These are phyloP conservation scores for Trididemnum nubilum DNA, from an alignment of 23 tunicate genomes.

Conservation along the genomic window DNA sequence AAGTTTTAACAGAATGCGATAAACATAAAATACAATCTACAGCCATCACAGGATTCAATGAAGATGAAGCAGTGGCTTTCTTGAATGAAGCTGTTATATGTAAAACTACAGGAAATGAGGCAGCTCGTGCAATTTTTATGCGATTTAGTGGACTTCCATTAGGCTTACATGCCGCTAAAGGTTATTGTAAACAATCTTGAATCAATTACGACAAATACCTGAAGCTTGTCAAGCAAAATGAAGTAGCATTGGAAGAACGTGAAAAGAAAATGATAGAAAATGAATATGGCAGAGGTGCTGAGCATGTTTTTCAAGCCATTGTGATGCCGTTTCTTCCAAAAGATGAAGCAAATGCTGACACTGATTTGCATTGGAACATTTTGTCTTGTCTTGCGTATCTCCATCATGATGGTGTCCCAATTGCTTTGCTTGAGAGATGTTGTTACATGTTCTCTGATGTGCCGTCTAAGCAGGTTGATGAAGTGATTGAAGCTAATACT, in stretches of 20 bases:
- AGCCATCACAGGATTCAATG: not conserved
- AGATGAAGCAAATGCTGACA: not conserved
- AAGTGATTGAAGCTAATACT: slow-evolving; percentile 16
- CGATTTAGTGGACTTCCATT: slow-evolving; percentile 37
- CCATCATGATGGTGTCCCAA: not conserved
- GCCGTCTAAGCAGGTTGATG: not conserved
- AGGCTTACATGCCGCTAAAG: slow-evolving; percentile 25
- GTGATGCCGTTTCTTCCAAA: slow-evolving; percentile 27
- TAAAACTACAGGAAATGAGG: not conserved
- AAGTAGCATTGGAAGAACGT: not conserved
- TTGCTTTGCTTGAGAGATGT: not conserved
- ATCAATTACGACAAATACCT: slow-evolving; percentile 23
- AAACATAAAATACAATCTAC: not conserved
- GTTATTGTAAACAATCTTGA: not conserved
- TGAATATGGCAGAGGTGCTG: slow-evolving; percentile 21
- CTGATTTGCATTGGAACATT: not conserved
- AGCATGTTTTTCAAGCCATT: slow-evolving; percentile 46
- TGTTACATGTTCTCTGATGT: slow-evolving; percentile 26
- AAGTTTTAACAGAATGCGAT: not conserved
- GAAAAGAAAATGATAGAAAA: not conserved
- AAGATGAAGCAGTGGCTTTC: slow-evolving; percentile 5
- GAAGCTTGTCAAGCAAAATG: not conserved
- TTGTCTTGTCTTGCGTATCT: not conserved
- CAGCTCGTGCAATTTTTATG: not conserved
- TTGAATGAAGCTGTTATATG: not conserved